Base-by-base conservation (phyloP, 2,797 vertebrate species). In the Perodicticus potto region DNA sequence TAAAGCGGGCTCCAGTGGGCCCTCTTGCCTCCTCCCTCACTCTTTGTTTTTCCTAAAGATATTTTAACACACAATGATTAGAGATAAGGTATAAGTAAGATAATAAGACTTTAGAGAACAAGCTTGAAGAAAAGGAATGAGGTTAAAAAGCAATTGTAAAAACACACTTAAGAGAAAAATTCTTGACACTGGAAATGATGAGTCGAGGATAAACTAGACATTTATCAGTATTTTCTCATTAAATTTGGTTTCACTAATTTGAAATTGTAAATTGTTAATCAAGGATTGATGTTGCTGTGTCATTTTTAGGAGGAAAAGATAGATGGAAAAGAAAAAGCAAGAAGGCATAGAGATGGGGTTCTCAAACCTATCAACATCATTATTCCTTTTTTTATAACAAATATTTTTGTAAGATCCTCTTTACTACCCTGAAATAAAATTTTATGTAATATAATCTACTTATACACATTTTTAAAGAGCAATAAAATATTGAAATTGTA, bases 201-300 rank as follows among this genome's bases (percentile, higher is more conserved):
- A 95, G 61, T 34, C 77, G 40, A 88, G 9, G 32, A 70, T 32
- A 89, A 81, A 78, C 27, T 84, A 96, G 73, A 92, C 16, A 55
- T 65, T 76, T 92, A 76, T 72, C 32, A 92, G 82, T 32, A 80
- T 86, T 93, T 22, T 16, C 90, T 96, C 67, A 90, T 84, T 95
- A 74, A 87, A 95, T 93, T 87, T 93, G 14, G 82, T 96, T 92
- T 95, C 25, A 85, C 25, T 55, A 95, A 81, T 89, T 93, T 32
- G 40, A 5, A 96, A 78, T 93, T 93, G 9, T 86, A 93, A 95
- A 55, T 65, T 92, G 20, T 92, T 92, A 83, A 45, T 90, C 81
- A 89, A 69, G 8, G 89, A 86, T 76, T 73, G 14, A 88, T 84
- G 32, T n/a, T 73, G 61, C 59, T 91, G 16, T 32, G 81, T 91